A percentile compares a stretch with the other conserved stretches of the same genome.
Conservation (phyloP, 1,140 invertebrate species). For the Aleiodes sp. region DNA sequence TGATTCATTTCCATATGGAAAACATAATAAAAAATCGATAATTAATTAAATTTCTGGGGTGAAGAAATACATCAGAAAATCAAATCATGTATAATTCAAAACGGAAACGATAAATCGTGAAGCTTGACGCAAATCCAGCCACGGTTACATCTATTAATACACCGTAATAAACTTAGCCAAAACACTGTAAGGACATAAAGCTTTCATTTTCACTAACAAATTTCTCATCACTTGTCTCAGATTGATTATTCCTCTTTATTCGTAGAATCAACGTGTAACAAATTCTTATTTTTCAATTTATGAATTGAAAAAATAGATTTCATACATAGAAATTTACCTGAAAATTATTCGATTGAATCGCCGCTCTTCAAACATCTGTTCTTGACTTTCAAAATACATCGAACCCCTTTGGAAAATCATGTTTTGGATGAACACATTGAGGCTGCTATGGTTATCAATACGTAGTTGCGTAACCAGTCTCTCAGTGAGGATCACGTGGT, state of each 20-base stretch:
- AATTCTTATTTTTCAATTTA: background rate
- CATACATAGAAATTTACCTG: too few species aligned
- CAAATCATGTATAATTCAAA: background rate
- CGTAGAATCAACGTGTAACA: background rate
- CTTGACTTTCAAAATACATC: too few species aligned
- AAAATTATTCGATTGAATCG: too few species aligned
- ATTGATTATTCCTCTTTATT: background rate
- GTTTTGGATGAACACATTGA: too few species aligned
- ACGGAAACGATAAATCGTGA: background rate
- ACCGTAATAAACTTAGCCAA: background rate
- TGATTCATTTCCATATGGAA: too few species aligned
- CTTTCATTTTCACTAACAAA: background rate
- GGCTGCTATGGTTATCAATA: constrained; percentile 24
- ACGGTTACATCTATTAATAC: background rate
- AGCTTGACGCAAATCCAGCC: background rate
- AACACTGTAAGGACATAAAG: background rate
- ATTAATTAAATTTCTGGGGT: too few species aligned
- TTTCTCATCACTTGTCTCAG: background rate
- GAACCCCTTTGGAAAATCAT: too few species aligned
- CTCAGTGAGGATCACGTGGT: constrained; percentile 23
- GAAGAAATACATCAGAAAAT: background rate
- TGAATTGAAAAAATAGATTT: too few species aligned
- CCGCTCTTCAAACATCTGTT: too few species aligned
- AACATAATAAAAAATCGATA: too few species aligned
- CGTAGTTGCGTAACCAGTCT: constrained; percentile 21